Evolutionary conservation across 1,140 invertebrate species (phyloP).

Genomic region (Procambarus virginalis): DNA sequence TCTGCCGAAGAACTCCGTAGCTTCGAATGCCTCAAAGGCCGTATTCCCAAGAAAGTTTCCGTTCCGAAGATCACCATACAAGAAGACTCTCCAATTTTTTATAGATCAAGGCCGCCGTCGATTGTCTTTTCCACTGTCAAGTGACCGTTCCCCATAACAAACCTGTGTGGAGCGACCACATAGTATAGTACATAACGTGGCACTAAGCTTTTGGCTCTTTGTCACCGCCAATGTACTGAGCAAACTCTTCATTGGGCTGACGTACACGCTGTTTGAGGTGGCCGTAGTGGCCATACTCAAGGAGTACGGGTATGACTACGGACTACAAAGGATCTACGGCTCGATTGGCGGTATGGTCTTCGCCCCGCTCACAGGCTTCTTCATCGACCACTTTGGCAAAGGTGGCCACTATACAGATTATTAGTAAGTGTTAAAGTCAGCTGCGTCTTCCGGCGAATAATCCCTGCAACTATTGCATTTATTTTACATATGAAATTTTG

Average conservation of each 20-base stretch:
- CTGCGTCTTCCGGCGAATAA: background rate
- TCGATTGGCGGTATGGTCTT: constrained; percentile 68
- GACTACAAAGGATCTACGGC: constrained; percentile 67
- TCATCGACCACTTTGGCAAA: constrained; percentile 64
- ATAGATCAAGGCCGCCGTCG: constrained; percentile 9
- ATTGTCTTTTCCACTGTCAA: constrained; percentile 66
- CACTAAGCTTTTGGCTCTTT: constrained; percentile 67
- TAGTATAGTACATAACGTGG: constrained; percentile 38
- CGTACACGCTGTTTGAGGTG: constrained; percentile 66
- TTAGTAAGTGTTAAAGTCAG: constrained; percentile 46
- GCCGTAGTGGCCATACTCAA: constrained; percentile 64
- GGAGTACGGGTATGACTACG: constrained; percentile 65
- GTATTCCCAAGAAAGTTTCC: constrained; percentile 39
- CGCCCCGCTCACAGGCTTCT: constrained; percentile 61
- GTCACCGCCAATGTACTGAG: constrained; percentile 43
- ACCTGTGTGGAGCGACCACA: constrained; percentile 35
- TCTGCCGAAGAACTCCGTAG: constrained; percentile 24
- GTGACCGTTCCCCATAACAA: constrained; percentile 33
- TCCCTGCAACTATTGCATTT: no score
- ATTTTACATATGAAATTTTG: no score
- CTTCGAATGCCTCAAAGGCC: constrained; percentile 56
- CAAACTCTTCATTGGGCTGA: constrained; percentile 60
- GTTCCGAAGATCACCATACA: constrained; percentile 36
- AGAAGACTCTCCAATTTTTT: background rate
- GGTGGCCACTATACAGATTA: constrained; percentile 59